Base-by-base conservation (phyloP, 2,113 vertebrate species). In the Notothenia coriiceps region DNA sequence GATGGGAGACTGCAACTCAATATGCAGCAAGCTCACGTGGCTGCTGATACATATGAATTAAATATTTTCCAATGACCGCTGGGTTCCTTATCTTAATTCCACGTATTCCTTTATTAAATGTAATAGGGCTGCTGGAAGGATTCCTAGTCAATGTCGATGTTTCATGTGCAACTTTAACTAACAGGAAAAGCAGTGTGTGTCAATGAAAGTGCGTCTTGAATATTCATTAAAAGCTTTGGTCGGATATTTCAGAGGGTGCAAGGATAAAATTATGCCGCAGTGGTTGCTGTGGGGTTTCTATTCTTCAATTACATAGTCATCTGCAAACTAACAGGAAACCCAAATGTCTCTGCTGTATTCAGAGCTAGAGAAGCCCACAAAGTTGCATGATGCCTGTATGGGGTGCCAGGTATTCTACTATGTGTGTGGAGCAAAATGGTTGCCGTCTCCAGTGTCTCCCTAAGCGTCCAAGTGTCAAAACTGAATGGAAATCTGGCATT, bases 311-410 rank as follows among this genome's bases (percentile, higher is more conserved):
- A 79, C 70, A 80, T 65, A 75, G 82, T 49, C 55, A 50, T 72
- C 71, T 71, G 77, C 83, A 86, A 80, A 82, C 74, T 54, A 70
- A 78, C 55, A 84, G 29, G 44, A 84, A 88, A 73, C 75, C 69
- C 57, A 51, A 71, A 43, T 44, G 68, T 56, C 70, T 52, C 43
- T 25, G 18, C 61, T 82, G 46, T 3, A 69, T 43, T 67, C 47
- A 44, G 57, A 66, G 66, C 11, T 17, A 63, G 35, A 47, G 11
- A 55, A 72, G 20, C 72, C 62, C 62, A 70, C 46, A 73, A 55
- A 69, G 51, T 29, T 22, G 29, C 20, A 33, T 20, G 15, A 50
- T 6, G 35, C 49, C 9, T 6, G 9, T 35, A 3, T 29, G 46
- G 33, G 47, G 12, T 46, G 59, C 50, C 74, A 64, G 75, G 72